A percentile compares a stretch with the other conserved stretches of the same genome.
Evolutionary conservation across 1,140 invertebrate species (phyloP).

Genomic region (Probaryconus sp.): DNA sequence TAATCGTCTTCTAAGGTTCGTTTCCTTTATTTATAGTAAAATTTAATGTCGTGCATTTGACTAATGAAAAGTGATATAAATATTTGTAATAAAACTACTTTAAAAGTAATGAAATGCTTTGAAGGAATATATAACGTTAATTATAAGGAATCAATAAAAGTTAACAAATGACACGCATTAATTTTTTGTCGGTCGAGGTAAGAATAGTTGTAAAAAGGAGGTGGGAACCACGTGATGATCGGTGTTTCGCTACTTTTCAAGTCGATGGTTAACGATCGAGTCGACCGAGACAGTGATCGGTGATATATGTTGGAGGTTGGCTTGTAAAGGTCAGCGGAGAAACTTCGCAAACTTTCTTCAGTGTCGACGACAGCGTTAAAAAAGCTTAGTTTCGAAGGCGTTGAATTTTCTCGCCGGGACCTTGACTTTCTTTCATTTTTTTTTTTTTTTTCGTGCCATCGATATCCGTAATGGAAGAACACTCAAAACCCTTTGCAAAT

Average conservation of each 20-base stretch:
- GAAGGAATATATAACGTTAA: too few species aligned
- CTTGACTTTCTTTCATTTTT: slow-evolving; percentile 45
- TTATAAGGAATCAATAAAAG: too few species aligned
- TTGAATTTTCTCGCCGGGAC: slow-evolving; percentile 36
- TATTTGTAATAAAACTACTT: too few species aligned
- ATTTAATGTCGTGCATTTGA: too few species aligned
- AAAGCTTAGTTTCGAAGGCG: slow-evolving; percentile 26
- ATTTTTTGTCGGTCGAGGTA: not conserved
- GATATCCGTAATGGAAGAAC: slow-evolving; percentile 19
- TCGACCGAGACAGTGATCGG: slow-evolving; percentile 55
- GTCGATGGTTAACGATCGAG: slow-evolving; percentile 49
- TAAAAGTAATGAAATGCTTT: too few species aligned
- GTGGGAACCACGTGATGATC: slow-evolving; percentile 38
- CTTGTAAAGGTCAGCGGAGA: slow-evolving; percentile 49
- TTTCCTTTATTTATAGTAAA: too few species aligned
- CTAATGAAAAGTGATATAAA: too few species aligned
- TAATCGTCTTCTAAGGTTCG: too few species aligned
- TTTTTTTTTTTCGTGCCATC: slow-evolving; percentile 2
- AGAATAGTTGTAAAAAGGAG: slow-evolving; percentile 19
- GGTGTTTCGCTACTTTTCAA: slow-evolving; percentile 51
- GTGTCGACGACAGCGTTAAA: slow-evolving; percentile 20
- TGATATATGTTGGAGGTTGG: slow-evolving; percentile 51
- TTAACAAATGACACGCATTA: not conserved
- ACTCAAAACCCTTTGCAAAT: too few species aligned
- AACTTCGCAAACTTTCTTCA: slow-evolving; percentile 50